Percentiles rank a stretch among this genome's conserved stretches.
Conservation (phyloP, 2,113 vertebrate genomes). For the Ctenodactylus gundi region DNA sequence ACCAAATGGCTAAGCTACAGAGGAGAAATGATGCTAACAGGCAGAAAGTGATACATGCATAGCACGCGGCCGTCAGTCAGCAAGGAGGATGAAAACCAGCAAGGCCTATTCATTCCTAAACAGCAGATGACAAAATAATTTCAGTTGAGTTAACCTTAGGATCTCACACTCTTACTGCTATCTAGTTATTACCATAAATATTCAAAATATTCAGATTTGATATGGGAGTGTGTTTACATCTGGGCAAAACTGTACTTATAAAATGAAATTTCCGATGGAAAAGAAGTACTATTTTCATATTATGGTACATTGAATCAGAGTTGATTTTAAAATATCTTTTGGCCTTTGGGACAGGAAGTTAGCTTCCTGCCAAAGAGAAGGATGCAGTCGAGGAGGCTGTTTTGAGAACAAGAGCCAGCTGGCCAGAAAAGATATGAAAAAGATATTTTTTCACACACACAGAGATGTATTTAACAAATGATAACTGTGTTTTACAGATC, state of each 20-base stretch:
- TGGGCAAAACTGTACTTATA: neutral
- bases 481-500: neutral
- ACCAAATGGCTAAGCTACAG: neutral
- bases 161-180: neutral
- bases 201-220: neutral
- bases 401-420: neutral
- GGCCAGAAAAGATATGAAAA: neutral
- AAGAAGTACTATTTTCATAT: neutral
- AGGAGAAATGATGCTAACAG: neutral
- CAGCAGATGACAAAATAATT: neutral
- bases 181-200: neutral
- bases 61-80: neutral
- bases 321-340: neutral
- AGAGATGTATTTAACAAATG: neutral
- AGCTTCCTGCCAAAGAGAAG: neutral
- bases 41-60: neutral
- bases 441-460: neutral
- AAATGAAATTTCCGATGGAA: neutral
- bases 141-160: neutral
- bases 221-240: neutral
- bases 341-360: neutral
- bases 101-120: slow-evolving; percentile 8
- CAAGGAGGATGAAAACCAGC: slow-evolving; percentile 7
- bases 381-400: neutral
- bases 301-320: neutral